Base-by-base conservation (phyloP, 2,113 vertebrate genomes). In the Blennius ocellaris region DNA sequence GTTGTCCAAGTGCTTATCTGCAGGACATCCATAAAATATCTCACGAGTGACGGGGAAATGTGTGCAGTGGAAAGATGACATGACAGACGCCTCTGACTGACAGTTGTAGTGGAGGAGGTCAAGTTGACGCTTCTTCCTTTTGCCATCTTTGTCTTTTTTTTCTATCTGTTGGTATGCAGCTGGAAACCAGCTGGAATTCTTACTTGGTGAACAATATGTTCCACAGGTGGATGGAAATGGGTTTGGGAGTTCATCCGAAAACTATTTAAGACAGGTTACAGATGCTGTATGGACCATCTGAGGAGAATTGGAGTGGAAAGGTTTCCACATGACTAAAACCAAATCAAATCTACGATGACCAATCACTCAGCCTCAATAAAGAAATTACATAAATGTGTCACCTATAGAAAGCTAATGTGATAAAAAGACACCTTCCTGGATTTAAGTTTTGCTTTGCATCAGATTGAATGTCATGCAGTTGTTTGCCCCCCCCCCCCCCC, bases 191-290 rank as follows among this genome's bases (percentile, higher is more conserved):
- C 79, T 73, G 69, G 52, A 59, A 62, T 73, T 73, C 69, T 41
- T 79, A 41, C 44, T 37, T 44, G 36, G 51, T 40, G 52, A 65
- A 74, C 44, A 73, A 82, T 89, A 47, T 74, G 78, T 69, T 78
- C 62, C 56, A 75, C 78, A 85, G 69, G 76, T 87, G 82, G 61
- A 71, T 60, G 58, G 71, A 36, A 47, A 36, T 30, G 21, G 15
- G 21, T 63, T 43, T 76, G 40, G 3, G 51, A 55, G 45, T 30
- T 43, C 11, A 55, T 5, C n/a, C 47, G 65, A 6, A 2, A n/a
- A 52, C 37, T 65, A 37, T 76, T 70, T 11, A 66, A 30, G 61
- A 82, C 52, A 78, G 62, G 57, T 67, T 63, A 44, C 58, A 76
- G 58, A 68, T 68, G 64, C 53, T 51, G 41, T 43, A 39, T 2